phyloP scores from a whole-genome alignment of 2,797 vertebrate species.

The Microtus californicus region DNA sequence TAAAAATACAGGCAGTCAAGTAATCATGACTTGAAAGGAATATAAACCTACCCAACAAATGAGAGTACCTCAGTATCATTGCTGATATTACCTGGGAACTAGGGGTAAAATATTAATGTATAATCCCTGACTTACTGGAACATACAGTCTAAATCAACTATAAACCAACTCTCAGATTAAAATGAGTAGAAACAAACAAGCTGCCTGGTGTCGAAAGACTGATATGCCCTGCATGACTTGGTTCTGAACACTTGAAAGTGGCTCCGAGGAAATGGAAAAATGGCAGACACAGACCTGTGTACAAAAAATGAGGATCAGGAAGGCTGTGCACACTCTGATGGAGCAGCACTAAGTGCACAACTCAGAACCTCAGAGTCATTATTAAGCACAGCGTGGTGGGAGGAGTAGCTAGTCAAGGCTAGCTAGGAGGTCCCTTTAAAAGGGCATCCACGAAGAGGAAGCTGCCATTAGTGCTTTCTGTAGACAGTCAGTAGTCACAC shows the following conservation, averaged over 20 bases:
- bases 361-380: background rate
- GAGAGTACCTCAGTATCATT: background rate
- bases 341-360: background rate
- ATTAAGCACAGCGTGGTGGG: background rate
- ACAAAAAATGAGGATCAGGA: background rate
- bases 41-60: slow-evolving; percentile 16
- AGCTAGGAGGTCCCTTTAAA: background rate
- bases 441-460: background rate
- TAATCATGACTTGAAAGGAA: background rate
- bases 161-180: background rate
- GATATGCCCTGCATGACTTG: background rate
- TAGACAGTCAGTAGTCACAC: background rate
- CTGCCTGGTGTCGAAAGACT: background rate
- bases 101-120: background rate
- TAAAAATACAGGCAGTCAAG: slow-evolving; percentile 50
- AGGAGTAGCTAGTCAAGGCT: background rate
- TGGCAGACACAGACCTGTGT: background rate
- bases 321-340: background rate
- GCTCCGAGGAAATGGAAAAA: too few relatives aligned
- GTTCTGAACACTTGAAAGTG: background rate
- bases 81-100: background rate
- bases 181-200: background rate
- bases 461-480: background rate
- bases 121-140: background rate
- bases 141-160: background rate